Evolutionary conservation across 2,113 vertebrate species (phyloP).

Genomic region (Zosterops lateralis): DNA sequence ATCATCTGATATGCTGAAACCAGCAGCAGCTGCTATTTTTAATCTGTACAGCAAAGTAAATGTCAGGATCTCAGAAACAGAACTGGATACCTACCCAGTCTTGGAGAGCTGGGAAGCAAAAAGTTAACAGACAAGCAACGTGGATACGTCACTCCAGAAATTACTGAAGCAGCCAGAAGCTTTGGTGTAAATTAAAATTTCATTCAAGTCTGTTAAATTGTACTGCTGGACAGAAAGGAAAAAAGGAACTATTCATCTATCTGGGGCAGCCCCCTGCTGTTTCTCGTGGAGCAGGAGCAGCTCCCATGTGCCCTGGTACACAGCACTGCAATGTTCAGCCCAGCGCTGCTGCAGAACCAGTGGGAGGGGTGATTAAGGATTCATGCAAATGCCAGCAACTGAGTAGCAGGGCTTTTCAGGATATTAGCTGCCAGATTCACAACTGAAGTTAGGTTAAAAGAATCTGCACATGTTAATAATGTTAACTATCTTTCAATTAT

Average conservation of each 20-base stretch:
- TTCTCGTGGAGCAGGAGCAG: neutral
- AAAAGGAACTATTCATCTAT: conserved; percentile 15
- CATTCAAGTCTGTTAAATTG: neutral
- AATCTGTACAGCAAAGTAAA: neutral
- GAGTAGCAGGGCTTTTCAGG: neutral
- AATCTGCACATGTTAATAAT: neutral
- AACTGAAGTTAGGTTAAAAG: neutral
- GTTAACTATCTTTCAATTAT: neutral
- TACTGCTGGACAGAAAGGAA: neutral
- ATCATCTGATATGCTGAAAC: neutral
- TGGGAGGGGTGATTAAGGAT: neutral
- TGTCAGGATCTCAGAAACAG: neutral
- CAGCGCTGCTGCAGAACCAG: neutral
- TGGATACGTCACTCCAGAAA: neutral
- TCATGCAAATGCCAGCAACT: neutral
- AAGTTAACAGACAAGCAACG: neutral
- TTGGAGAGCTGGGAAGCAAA: neutral
- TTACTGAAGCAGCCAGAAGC: neutral
- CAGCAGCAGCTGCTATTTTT: conserved; percentile 57
- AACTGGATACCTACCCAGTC: neutral
- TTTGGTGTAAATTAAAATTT: neutral
- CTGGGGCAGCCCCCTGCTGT: neutral
- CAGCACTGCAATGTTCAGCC: neutral
- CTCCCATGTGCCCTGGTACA: neutral
- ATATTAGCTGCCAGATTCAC: neutral